A percentile compares a stretch with the other conserved stretches of the same genome.
Conservation (phyloP, 2,888 invertebrate genomes). For the Pilophorus perplexus region DNA sequence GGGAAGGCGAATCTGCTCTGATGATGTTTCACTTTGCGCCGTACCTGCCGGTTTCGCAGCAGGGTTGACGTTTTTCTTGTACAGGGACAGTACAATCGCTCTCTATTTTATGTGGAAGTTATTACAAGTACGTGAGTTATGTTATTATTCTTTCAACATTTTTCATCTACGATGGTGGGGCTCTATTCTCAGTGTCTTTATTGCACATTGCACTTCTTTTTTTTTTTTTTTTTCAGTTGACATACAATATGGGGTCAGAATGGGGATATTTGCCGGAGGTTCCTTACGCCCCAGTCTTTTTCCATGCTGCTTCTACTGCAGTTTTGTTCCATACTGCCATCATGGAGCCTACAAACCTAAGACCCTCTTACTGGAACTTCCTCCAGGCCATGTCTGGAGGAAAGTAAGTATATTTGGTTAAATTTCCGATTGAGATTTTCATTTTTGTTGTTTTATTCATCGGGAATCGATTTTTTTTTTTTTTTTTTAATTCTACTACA, state of each 20-base stretch:
- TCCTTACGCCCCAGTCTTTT: slow-evolving; percentile 65
- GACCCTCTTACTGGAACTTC: slow-evolving; percentile 82
- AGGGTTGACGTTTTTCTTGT: slow-evolving; percentile 67
- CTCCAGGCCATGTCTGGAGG: slow-evolving; percentile 70
- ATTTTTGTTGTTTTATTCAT: neutral
- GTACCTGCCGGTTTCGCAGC: slow-evolving; percentile 69
- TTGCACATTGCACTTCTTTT: neutral
- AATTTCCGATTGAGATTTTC: neutral
- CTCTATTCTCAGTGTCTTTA: neutral
- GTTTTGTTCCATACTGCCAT: slow-evolving; percentile 74
- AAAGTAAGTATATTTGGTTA: no score
- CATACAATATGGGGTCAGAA: slow-evolving; percentile 62
- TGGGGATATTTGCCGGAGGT: slow-evolving; percentile 65
- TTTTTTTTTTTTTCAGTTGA: slow-evolving; percentile 9
- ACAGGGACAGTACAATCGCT: slow-evolving; percentile 74
- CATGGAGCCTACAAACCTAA: slow-evolving; percentile 72
- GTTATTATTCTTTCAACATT: neutral
- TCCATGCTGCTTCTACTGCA: slow-evolving; percentile 76
- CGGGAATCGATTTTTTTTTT: slow-evolving; percentile 31
- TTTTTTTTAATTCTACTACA: no score
- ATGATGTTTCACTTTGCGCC: slow-evolving; percentile 63
- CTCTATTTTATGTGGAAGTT: slow-evolving; percentile 80
- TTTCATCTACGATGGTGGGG: neutral
- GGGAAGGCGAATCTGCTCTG: slow-evolving; percentile 59
- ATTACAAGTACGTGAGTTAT: slow-evolving; percentile 61